Percentiles rank a stretch among this genome's conserved stretches.
These are phyloP conservation scores for Drosophila eugracilis DNA, from an alignment of 1,140 invertebrate species.

Conservation along the genomic window DNA sequence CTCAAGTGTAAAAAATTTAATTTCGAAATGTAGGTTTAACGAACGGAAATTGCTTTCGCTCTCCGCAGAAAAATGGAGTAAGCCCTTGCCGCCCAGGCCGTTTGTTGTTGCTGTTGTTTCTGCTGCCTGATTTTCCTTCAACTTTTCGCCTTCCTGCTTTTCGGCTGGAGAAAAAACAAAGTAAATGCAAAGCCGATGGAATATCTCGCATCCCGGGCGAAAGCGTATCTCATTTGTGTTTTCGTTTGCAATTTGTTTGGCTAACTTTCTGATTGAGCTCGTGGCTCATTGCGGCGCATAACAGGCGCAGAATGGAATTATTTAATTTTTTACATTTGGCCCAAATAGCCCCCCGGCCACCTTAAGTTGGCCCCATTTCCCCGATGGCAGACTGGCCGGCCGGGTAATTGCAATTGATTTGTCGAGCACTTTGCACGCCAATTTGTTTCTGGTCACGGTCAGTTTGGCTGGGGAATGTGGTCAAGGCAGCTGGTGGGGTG, in stretches of 20 bases:
- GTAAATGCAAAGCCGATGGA: constrained; percentile 26
- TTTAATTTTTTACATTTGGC: constrained; percentile 73
- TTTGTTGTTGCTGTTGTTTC: too few relatives aligned
- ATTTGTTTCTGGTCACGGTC: constrained; percentile 72
- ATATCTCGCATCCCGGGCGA: neutral
- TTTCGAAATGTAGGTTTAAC: constrained; percentile 83
- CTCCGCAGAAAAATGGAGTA: constrained; percentile 61
- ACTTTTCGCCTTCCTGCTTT: constrained; percentile 14
- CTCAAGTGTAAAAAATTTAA: constrained; percentile 83
- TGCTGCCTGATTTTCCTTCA: constrained; percentile 34
- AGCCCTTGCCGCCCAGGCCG: constrained; percentile 55
- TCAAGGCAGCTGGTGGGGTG: constrained; percentile 19
- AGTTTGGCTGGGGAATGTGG: constrained; percentile 59
- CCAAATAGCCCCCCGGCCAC: constrained; percentile 21
- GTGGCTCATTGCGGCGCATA: constrained; percentile 57
- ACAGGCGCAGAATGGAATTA: constrained; percentile 65
- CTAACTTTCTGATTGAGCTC: constrained; percentile 79
- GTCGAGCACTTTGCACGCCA: constrained; percentile 71
- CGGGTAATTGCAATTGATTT: constrained; percentile 76
- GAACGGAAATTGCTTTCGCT: constrained; percentile 82
- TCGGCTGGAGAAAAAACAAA: constrained; percentile 25
- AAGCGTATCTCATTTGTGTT: constrained; percentile 57
- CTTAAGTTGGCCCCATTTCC: constrained; percentile 9
- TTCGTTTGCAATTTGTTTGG: constrained; percentile 75
- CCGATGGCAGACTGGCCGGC: constrained; percentile 27